Evolutionary conservation across 1,140 invertebrate species (phyloP).

Genomic region (Sarcophaga peregrina): DNA sequence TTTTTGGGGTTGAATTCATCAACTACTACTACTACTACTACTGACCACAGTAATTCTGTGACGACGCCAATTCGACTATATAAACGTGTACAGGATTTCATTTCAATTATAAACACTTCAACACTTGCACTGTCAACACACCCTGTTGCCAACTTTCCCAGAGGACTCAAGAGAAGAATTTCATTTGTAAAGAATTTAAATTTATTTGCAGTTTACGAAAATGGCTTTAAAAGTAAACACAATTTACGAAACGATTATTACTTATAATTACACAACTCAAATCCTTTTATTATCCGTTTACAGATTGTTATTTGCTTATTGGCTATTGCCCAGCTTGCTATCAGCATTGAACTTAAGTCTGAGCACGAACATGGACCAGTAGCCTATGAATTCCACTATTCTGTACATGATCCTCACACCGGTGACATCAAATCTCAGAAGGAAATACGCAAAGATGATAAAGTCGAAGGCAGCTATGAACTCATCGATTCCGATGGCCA

Average conservation of each 20-base stretch:
- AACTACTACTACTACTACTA: constrained; percentile 2
- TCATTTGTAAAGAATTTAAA: constrained; percentile 2
- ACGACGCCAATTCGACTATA: constrained; percentile 12
- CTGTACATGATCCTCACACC: constrained; percentile 70
- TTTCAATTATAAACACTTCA: constrained; percentile 30
- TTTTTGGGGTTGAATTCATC: not conserved
- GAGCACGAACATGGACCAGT: constrained; percentile 58
- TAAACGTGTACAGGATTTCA: constrained; percentile 39
- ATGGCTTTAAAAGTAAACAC: constrained; percentile 41
- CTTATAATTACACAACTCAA: not conserved
- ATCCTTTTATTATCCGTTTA: not conserved
- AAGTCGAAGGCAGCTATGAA: constrained; percentile 72
- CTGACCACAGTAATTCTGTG: not conserved
- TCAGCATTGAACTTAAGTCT: constrained; percentile 29
- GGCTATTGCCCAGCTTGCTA: constrained; percentile 40
- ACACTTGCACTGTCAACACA: constrained; percentile 38
- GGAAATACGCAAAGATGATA: constrained; percentile 72
- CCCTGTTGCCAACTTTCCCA: not conserved
- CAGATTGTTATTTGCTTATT: constrained; percentile 43
- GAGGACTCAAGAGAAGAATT: not conserved
- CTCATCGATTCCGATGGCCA: constrained; percentile 76
- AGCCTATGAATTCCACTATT: constrained; percentile 71
- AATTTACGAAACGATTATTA: not conserved
- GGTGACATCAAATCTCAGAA: constrained; percentile 73
- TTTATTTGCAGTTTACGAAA: not conserved